Evolutionary conservation across 2,113 vertebrate genomes (phyloP).

Genomic region (Phylloscopus trochilus): DNA sequence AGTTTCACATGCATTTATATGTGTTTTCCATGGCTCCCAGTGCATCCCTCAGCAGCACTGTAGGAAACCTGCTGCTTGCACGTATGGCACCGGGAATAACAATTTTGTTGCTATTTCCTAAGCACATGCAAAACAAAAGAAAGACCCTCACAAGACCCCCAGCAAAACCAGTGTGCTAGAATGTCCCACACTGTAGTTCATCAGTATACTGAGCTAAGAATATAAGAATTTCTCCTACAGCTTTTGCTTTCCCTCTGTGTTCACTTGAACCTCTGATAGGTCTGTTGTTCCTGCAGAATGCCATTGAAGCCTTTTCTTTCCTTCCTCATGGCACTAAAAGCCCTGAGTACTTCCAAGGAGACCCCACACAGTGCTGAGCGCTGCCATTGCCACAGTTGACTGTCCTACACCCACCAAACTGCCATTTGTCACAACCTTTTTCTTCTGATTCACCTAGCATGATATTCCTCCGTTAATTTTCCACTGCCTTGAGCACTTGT

Average conservation of each 20-base stretch:
- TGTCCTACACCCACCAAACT: background rate
- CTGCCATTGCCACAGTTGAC: background rate
- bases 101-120: background rate
- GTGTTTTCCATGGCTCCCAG: background rate
- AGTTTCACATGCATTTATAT: background rate
- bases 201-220: background rate
- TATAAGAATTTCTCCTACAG: background rate
- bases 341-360: background rate
- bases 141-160: background rate
- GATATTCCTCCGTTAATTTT: background rate
- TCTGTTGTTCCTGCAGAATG: background rate
- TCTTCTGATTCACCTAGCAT: background rate
- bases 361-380: background rate
- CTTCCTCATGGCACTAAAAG: background rate
- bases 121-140: background rate
- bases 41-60: accelerated
- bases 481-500: background rate
- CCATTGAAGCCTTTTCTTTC: background rate
- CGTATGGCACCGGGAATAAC: accelerated
- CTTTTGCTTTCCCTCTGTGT: background rate
- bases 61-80: background rate
- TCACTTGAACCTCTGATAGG: background rate
- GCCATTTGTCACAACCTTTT: background rate
- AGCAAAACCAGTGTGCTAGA: background rate
- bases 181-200: accelerated